phyloP scores from a whole-genome alignment of 2,797 vertebrate species.

The Phoebastria nigripes region DNA sequence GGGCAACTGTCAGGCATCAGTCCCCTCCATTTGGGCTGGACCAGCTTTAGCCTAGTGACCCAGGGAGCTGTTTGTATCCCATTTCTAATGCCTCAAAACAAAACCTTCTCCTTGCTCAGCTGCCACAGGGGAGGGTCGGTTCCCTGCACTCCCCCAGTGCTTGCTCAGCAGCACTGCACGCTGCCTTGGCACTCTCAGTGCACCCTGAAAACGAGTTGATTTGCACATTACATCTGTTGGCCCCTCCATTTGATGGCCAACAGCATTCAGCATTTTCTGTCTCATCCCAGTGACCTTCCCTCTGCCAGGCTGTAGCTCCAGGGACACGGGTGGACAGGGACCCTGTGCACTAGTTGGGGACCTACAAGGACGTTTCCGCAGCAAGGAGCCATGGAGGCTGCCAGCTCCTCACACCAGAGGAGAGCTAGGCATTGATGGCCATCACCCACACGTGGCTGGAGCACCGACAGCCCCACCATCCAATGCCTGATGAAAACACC shows the following conservation, averaged over 20 bases:
- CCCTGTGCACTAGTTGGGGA: neutral
- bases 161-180: rapidly evolving
- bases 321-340: rapidly evolving
- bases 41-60: neutral
- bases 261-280: neutral
- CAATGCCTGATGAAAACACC: neutral
- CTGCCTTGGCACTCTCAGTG: neutral
- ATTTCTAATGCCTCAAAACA: neutral
- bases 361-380: rapidly evolving
- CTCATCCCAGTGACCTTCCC: neutral
- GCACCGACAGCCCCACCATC: neutral
- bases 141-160: neutral
- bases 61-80: neutral
- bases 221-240: neutral
- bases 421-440: neutral
- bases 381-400: neutral
- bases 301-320: neutral
- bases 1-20: neutral
- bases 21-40: neutral
- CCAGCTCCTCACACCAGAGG: rapidly evolving
- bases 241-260: neutral
- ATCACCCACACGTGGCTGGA: rapidly evolving
- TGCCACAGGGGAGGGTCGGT: rapidly evolving
- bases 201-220: neutral
- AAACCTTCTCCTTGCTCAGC: neutral